Conservation (phyloP, 2,113 vertebrate species). For the Platichthys flesus region DNA sequence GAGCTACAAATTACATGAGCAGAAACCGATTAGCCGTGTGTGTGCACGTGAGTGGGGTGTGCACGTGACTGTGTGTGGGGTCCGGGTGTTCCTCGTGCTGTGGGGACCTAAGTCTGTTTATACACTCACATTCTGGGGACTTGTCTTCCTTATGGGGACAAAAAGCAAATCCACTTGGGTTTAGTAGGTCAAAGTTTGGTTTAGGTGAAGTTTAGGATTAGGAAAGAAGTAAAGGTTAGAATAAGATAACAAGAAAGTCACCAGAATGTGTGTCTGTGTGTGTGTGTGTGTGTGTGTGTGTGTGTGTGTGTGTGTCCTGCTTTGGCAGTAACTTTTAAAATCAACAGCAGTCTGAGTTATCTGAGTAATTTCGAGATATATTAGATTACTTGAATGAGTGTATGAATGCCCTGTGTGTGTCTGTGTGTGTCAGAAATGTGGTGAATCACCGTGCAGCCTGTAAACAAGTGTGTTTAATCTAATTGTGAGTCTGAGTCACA, state of each 20-base stretch:
- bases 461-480: slow-evolving; percentile 52
- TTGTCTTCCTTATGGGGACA: no score
- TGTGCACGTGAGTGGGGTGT: background rate
- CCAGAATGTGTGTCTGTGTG: background rate
- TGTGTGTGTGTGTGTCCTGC: no score
- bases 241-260: no score
- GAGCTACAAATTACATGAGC: background rate
- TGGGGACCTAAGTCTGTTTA: no score
- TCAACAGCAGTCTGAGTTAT: background rate
- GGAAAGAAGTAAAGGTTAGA: no score
- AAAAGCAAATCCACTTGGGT: no score
- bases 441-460: slow-evolving; percentile 54
- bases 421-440: slow-evolving; percentile 5
- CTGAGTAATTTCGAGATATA: background rate
- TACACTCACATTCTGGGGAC: no score
- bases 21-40: background rate
- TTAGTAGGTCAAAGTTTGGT: no score
- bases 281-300: background rate
- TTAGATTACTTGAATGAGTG: slow-evolving; percentile 19
- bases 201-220: no score
- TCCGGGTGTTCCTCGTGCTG: no score
- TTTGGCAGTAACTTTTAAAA: slow-evolving; percentile 1
- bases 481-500: slow-evolving; percentile 67
- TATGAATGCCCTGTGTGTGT: background rate
- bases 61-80: background rate